Base-by-base conservation (phyloP, 2,797 vertebrate genomes). In the Poeciliopsis gracilis region DNA sequence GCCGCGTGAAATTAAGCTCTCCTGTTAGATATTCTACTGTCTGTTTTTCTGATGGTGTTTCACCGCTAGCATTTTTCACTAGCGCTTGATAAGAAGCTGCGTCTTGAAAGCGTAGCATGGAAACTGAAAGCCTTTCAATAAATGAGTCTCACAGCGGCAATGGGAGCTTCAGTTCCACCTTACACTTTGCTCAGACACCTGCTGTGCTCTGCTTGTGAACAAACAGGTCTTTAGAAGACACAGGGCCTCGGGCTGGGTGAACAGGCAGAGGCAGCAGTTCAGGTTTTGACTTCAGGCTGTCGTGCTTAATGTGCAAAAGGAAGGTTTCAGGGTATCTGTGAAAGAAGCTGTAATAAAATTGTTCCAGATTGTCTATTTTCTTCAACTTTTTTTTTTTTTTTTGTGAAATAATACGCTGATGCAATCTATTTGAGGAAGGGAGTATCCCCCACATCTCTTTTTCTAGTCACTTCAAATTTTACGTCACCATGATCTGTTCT, bases 151-250 rank as follows among this genome's bases (percentile, higher is more conserved):
- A 77, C 83, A 79, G 88, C 85, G 82, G 86, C 87, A 80, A 83
- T 82, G 75, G 85, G 80, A 88, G 89, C 81, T 82, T 84, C 86
- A 88, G 89, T 90, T 91, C 88, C 88, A 93, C 89, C 86, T 91
- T 90, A 86, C 91, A 91, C 91, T 92, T 91, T 90, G 88, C 88
- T 93, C 82, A 92, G 86, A 92, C 91, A 92, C 93, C 93, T 91
- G 90, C 91, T 93, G 88, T 93, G 91, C 87, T 90, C 87, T 74
- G 88, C 88, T 91, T 89, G 90, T 90, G 91, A 93, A 92, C 92
- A 94, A 94, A 90, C 93, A 88, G 87, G 89, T 90, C 92, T 93
- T 94, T 88, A 93, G 91, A 93, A 93, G 89, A 90, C 83, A 78
- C 79, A 77, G 82, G 87, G 91, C 93, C 91, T 88, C 76, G 36